These are phyloP conservation scores for Distichodus sexfasciatus DNA, from an alignment of 2,797 vertebrate genomes.

Conservation along the genomic window DNA sequence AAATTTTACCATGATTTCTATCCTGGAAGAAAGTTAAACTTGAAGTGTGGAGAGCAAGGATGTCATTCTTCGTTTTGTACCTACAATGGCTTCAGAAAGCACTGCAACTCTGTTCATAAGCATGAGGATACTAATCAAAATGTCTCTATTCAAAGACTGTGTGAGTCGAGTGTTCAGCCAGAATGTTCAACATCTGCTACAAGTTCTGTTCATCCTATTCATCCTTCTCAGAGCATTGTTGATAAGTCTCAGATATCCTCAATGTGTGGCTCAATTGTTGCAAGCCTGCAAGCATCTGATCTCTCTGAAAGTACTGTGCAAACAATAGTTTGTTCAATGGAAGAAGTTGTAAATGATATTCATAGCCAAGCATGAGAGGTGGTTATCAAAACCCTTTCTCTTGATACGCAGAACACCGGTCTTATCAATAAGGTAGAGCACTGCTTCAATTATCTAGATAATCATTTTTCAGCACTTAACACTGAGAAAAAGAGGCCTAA, in stretches of 20 bases:
- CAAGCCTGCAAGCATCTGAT: conserved; percentile 4
- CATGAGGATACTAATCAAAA: background rate
- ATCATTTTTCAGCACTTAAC: conserved; percentile 17
- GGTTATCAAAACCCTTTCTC: conserved; percentile 13
- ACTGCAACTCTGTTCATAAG: conserved; percentile 4
- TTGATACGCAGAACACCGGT: background rate
- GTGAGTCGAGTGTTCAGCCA: background rate
- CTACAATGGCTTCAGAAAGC: conserved; percentile 32
- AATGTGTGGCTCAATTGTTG: conserved; percentile 18
- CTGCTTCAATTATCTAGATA: background rate
- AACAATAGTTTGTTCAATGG: background rate
- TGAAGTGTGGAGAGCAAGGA: conserved; percentile 16
- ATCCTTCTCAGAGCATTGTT: background rate
- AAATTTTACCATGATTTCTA: conserved; percentile 34
- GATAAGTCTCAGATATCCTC: background rate
- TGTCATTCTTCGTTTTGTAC: conserved; percentile 18
- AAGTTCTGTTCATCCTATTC: background rate
- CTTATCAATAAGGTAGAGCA: background rate
- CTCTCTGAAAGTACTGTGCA: conserved; percentile 1
- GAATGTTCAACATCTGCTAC: background rate
- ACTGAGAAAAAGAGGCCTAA: background rate
- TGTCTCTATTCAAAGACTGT: background rate
- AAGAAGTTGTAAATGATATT: conserved; percentile 21
- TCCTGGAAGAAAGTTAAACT: background rate
- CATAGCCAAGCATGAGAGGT: conserved; percentile 8